Evolutionary conservation across 2,113 vertebrate species (phyloP).

Genomic region (Zapornia atra): DNA sequence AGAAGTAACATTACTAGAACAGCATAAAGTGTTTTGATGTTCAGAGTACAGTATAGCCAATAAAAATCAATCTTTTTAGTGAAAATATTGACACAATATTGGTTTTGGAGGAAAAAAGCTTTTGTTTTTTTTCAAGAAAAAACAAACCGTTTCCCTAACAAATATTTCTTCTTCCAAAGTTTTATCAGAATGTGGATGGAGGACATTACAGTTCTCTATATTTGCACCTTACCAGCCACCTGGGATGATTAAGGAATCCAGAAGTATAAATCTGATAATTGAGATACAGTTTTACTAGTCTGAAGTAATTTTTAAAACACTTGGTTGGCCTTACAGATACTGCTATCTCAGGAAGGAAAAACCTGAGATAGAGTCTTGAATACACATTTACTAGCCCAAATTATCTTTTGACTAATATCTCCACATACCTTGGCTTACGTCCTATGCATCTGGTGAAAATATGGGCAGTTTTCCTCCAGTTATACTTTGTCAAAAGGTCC

Average conservation of each 20-base stretch:
- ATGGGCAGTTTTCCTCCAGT: not conserved
- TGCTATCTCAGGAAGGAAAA: not conserved
- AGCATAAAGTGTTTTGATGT: not conserved
- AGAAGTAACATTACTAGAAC: not conserved
- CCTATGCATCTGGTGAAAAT: constrained; percentile 33
- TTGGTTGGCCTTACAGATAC: not conserved
- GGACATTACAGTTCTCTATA: not conserved
- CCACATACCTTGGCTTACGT: not conserved
- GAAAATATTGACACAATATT: not conserved
- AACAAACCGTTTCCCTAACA: not conserved
- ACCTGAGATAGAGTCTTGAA: not conserved
- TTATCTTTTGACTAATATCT: not conserved
- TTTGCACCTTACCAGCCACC: not conserved
- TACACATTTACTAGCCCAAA: not conserved
- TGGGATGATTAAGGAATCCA: not conserved
- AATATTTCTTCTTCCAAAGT: not conserved
- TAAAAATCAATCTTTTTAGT: not conserved
- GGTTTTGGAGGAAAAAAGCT: fast-evolving
- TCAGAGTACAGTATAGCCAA: not conserved
- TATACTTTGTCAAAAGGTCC: not conserved
- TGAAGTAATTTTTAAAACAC: not conserved
- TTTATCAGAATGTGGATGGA: not conserved
- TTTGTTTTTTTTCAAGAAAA: not conserved
- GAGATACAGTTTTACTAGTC: not conserved
- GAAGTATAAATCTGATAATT: not conserved